phyloP scores from a whole-genome alignment of 2,888 invertebrate species.

The Ectobius pallidus region DNA sequence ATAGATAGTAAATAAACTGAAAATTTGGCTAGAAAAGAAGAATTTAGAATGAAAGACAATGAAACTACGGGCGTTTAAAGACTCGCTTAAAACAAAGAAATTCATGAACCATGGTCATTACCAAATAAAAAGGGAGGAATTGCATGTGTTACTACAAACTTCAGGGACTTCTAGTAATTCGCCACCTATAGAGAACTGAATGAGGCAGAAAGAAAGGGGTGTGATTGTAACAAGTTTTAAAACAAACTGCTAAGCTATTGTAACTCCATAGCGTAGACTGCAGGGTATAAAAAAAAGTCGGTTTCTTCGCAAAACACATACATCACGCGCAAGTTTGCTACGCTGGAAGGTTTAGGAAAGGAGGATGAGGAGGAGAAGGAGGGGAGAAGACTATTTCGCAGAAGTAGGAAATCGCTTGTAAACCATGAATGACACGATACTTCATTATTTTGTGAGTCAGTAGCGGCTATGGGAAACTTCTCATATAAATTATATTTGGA shows the following conservation, averaged over 20 bases:
- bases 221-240: background rate
- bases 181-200: background rate
- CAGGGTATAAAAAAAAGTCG: background rate
- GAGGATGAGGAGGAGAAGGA: background rate
- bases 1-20: no score
- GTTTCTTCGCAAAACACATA: background rate
- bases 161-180: no score
- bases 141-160: no score
- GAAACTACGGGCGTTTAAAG: no score
- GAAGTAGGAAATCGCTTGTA: background rate
- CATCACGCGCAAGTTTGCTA: no score
- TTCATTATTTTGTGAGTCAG: background rate
- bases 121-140: no score
- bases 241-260: background rate
- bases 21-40: no score
- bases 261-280: background rate
- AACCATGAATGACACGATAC: background rate
- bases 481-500: background rate
- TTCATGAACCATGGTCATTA: no score
- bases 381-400: background rate
- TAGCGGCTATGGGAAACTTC: background rate
- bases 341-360: no score
- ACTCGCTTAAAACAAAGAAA: no score
- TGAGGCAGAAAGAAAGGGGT: background rate
- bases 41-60: no score